Conservation (phyloP, 2,113 vertebrate genomes). For the Callaeas wilsoni region DNA sequence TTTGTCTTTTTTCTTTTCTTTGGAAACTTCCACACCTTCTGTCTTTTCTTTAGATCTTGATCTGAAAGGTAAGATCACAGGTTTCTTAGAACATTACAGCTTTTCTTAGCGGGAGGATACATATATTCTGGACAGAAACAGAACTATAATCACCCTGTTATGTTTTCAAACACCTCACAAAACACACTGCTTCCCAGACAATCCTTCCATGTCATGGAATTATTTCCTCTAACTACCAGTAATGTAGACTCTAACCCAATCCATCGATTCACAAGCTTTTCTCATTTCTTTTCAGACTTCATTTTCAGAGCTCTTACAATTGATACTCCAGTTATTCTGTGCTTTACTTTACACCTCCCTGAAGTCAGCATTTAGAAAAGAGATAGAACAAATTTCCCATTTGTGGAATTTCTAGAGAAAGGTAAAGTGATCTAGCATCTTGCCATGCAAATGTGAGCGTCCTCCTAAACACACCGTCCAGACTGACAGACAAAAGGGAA, state of each 20-base stretch:
- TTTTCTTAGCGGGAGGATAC: neutral
- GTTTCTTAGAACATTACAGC: neutral
- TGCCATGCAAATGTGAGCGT: neutral
- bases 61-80: slow-evolving; percentile 49
- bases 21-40: slow-evolving; percentile 78
- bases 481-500: neutral
- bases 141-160: neutral
- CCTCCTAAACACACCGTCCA: neutral
- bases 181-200: neutral
- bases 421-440: neutral
- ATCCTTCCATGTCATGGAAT: neutral
- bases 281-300: neutral
- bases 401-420: neutral
- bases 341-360: neutral
- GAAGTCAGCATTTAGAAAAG: neutral
- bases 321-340: neutral
- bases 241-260: neutral
- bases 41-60: slow-evolving; percentile 89
- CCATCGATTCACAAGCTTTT: fast-evolving
- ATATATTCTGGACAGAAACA: neutral
- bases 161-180: neutral
- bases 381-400: neutral
- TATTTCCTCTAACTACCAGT: neutral
- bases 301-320: neutral
- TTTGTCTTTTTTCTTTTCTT: slow-evolving; percentile 95